These are phyloP conservation scores for Escarpia spicata DNA, from an alignment of 2,888 invertebrate genomes.

Conservation along the genomic window DNA sequence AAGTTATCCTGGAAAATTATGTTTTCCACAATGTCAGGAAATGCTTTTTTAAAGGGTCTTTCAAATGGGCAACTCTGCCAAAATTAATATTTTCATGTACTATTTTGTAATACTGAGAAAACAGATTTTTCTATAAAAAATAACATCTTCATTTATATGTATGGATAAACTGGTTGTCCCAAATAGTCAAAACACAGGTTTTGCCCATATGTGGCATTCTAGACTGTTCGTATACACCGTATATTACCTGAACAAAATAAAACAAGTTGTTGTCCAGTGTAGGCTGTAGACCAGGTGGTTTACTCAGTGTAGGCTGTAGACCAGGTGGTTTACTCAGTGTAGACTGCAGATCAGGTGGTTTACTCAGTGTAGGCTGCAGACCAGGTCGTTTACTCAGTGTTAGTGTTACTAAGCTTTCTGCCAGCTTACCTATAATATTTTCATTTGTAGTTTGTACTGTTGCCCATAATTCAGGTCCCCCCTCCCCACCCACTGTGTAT, in stretches of 20 bases:
- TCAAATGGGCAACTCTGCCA: not conserved
- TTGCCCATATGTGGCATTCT: not conserved
- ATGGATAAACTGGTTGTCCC: not conserved
- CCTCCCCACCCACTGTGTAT: not conserved
- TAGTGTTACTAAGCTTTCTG: not conserved
- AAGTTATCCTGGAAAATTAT: conserved; percentile 16
- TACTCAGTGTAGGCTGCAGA: too few relatives aligned
- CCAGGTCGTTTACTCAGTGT: too few relatives aligned
- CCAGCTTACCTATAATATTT: not conserved
- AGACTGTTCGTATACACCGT: not conserved
- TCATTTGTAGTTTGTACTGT: not conserved
- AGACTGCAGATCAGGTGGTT: not conserved
- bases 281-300: not conserved
- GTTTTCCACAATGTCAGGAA: not conserved
- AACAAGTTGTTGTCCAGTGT: not conserved
- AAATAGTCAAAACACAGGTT: not conserved
- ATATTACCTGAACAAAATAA: not conserved
- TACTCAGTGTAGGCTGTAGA: not conserved
- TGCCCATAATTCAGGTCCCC: not conserved
- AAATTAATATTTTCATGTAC: not conserved
- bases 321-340: not conserved
- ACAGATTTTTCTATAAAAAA: not conserved
- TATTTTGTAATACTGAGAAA: not conserved
- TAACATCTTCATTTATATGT: not conserved
- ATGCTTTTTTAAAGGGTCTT: not conserved